A percentile compares a stretch with the other conserved stretches of the same genome.
These are phyloP conservation scores for Danaus plexippus DNA, from an alignment of 1,140 invertebrate species.

Conservation along the genomic window DNA sequence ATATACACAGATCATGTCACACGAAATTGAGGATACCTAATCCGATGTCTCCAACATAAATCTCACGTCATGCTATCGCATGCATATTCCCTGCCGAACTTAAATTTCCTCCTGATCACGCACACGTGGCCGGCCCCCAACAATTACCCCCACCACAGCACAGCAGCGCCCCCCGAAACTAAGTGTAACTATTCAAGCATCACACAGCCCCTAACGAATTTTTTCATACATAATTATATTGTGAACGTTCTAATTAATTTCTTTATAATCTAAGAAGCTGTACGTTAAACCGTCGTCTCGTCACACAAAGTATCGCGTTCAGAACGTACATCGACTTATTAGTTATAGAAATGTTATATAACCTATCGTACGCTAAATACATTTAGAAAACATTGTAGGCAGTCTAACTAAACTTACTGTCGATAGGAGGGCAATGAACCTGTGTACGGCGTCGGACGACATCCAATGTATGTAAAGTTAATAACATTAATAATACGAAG, in stretches of 20 bases:
- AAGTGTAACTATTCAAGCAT: conserved; percentile 22
- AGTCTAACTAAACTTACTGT: conserved; percentile 49
- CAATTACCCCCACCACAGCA: conserved; percentile 23
- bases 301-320: conserved; percentile 1
- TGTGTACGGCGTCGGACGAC: conserved; percentile 16
- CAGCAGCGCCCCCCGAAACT: conserved; percentile 21
- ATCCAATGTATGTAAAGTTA: too few relatives aligned
- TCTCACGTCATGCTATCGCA: conserved; percentile 37
- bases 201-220: conserved; percentile 8
- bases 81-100: conserved; percentile 64
- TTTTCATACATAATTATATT: too few relatives aligned
- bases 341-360: conserved; percentile 31
- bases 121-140: conserved; percentile 30
- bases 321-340: conserved; percentile 19
- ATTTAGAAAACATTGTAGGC: conserved; percentile 45
- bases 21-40: conserved; percentile 63
- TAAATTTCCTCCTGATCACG: conserved; percentile 59
- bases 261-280: conserved; percentile 1
- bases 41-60: conserved; percentile 57
- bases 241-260: too few relatives aligned
- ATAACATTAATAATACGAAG: too few relatives aligned
- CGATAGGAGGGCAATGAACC: conserved; percentile 43
- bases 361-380: conserved; percentile 52
- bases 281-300: conserved; percentile 9
- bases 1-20: conserved; percentile 63